These are phyloP conservation scores for Palythoa heliodiscus DNA, from an alignment of 92 coral and sea anemone genomes.

Conservation along the genomic window DNA sequence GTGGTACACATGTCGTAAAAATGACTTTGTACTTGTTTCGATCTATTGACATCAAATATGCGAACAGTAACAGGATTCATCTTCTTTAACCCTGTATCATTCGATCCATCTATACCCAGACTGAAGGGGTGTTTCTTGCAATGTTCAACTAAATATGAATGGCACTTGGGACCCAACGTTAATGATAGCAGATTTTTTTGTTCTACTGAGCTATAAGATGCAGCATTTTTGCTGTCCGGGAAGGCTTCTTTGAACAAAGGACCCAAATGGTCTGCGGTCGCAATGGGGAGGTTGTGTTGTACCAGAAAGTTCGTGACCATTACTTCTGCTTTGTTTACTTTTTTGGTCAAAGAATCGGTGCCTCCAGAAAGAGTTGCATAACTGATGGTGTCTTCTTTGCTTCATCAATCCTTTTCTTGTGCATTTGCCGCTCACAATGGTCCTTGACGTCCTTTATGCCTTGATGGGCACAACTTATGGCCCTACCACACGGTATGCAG, in stretches of 20 bases:
- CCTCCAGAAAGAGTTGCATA: conserved; percentile 22
- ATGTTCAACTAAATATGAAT: conserved; percentile 42
- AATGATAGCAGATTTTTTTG: conserved; percentile 50
- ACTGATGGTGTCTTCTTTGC: conserved; percentile 37
- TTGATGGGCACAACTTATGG: conserved; percentile 48
- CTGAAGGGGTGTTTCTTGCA: conserved; percentile 66
- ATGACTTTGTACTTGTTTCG: conserved; percentile 57
- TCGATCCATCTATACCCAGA: conserved; percentile 64
- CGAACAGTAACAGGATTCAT: conserved; percentile 58
- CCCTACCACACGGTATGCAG: conserved; percentile 58
- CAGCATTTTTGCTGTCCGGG: conserved; percentile 55
- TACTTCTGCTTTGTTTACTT: conserved; percentile 40
- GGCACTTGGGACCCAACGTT: conserved; percentile 51
- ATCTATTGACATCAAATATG: conserved; percentile 56
- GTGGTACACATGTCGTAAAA: conserved; percentile 69
- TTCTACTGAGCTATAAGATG: conserved; percentile 50
- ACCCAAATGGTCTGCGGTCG: conserved; percentile 45
- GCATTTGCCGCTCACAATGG: conserved; percentile 34
- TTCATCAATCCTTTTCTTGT: conserved; percentile 33
- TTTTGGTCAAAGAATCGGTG: conserved; percentile 3
- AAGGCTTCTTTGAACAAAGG: conserved; percentile 51
- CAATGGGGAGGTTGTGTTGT: conserved; percentile 55
- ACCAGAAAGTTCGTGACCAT: conserved; percentile 55
- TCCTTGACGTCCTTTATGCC: conserved; percentile 49
- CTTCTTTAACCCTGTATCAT: conserved; percentile 55